Evolutionary conservation across 2,888 invertebrate species (phyloP).

Genomic region (Ctena decussata): DNA sequence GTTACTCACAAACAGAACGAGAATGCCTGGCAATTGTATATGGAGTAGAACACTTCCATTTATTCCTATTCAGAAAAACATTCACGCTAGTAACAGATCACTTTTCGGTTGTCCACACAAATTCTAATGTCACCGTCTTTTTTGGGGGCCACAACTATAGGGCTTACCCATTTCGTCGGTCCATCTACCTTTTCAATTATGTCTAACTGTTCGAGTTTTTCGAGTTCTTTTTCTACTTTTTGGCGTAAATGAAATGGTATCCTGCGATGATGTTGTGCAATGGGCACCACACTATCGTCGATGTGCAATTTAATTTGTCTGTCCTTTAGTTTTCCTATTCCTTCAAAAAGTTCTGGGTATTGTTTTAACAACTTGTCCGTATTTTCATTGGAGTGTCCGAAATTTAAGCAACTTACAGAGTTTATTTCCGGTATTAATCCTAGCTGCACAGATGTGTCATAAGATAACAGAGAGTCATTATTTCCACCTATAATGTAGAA

Average conservation of each 20-base stretch:
- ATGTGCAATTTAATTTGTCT: slow-evolving; percentile 53
- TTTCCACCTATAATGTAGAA: slow-evolving; percentile 25
- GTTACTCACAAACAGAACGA: too few relatives aligned
- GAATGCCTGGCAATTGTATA: too few relatives aligned
- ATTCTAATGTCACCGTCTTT: slow-evolving; percentile 63
- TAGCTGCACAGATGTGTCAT: slow-evolving; percentile 15
- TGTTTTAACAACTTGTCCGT: neutral
- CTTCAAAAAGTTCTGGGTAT: slow-evolving; percentile 23
- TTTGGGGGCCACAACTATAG: slow-evolving; percentile 69
- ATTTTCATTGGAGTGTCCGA: neutral
- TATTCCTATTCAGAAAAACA: too few relatives aligned
- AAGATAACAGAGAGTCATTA: slow-evolving; percentile 20
- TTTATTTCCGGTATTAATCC: slow-evolving; percentile 18
- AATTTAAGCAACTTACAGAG: neutral
- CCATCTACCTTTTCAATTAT: slow-evolving; percentile 73
- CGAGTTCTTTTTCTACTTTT: slow-evolving; percentile 66
- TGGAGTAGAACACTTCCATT: too few relatives aligned
- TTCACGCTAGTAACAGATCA: too few relatives aligned
- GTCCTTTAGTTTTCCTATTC: slow-evolving; percentile 53
- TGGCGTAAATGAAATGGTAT: slow-evolving; percentile 69
- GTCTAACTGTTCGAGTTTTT: slow-evolving; percentile 63
- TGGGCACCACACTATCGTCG: slow-evolving; percentile 44
- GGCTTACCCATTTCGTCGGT: slow-evolving; percentile 72
- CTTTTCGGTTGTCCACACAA: slow-evolving; percentile 66
- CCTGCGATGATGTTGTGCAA: slow-evolving; percentile 51